phyloP scores from a whole-genome alignment of 2,113 vertebrate species.

The Rutilus rutilus region DNA sequence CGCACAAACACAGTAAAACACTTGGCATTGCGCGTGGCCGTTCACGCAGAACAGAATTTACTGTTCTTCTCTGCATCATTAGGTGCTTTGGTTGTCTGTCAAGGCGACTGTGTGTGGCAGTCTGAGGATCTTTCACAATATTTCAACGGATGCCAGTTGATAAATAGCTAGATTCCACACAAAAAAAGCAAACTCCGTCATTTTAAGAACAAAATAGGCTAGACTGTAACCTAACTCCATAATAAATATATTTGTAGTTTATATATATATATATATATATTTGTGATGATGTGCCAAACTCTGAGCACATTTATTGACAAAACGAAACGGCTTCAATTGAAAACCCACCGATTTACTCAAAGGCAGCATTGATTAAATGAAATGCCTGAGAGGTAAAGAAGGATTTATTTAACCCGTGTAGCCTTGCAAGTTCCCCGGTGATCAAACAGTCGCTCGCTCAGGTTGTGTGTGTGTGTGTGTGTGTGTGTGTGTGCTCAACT shows the following conservation, averaged over 20 bases:
- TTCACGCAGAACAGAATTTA: constrained; percentile 50
- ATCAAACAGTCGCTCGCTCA: constrained; percentile 52
- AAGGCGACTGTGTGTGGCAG: neutral
- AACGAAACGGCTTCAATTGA: neutral
- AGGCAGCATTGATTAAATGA: constrained; percentile 11
- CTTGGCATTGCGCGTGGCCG: constrained; percentile 22
- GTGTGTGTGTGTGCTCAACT: constrained; percentile 18
- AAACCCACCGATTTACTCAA: neutral
- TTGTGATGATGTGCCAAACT: neutral
- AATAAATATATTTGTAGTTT: neutral
- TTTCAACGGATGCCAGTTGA: neutral
- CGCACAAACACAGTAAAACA: neutral
- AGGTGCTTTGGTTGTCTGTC: constrained; percentile 13
- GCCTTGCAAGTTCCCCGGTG: constrained; percentile 28
- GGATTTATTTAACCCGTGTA: constrained; percentile 48
- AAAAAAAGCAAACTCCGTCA: neutral
- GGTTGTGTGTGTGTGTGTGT: neutral
- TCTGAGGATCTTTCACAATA: neutral
- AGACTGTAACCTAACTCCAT: neutral
- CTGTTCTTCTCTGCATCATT: constrained; percentile 27
- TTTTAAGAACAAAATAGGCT: neutral
- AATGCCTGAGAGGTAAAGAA: constrained; percentile 14
- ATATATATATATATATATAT: neutral
- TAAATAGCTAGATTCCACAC: neutral
- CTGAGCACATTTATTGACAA: neutral